Base-by-base conservation (phyloP, 1,140 invertebrate species). In the Sitodiplosis mosellana region DNA sequence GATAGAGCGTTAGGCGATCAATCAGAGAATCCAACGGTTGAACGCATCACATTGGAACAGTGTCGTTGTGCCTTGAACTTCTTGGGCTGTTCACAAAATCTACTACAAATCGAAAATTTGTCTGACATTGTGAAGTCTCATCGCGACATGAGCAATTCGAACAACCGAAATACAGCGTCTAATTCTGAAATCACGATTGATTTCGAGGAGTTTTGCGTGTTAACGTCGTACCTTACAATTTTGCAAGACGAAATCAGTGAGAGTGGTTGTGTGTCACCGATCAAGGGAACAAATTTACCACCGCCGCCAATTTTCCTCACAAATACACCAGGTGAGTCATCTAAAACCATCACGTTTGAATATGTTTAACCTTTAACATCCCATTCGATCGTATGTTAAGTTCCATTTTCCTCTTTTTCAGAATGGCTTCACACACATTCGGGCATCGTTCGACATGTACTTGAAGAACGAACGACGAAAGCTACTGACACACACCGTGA, bases 41-140 rank as follows among this genome's bases (percentile, higher is more conserved):
- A 48, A n/a, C 19, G 43, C 19, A 59, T 64, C 45, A 61, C 59
- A 51, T 54, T 64, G 42, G 57, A 57, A 57, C 60, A 64, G 52
- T 64, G 62, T 49, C 61, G 63, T 57, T 59, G 55, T 53, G 61
- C 59, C 57, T 58, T 64, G 55, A 64, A 56, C 55, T 56, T 59
- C 46, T 54, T 64, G 55, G 62, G 61, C 52, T 64, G 63, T 52
- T 58, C 61, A 55, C 56, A 63, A 53, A 64, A 61, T 59, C 57
- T 64, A 54, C 51, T 64, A 50, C 58, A 59, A 54, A 56, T 59
- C 56, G 59, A 64, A 49, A 64, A 60, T 59, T 55, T 64, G 52
- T 63, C 50, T 50, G 61, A 59, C 51, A 62, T 64, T 51, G 60
- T 64, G 51, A 21, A 45, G 2, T 33, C 33, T 15, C 27, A 43